Base-by-base conservation (phyloP, 2,113 vertebrate genomes). In the Furnarius figulus region DNA sequence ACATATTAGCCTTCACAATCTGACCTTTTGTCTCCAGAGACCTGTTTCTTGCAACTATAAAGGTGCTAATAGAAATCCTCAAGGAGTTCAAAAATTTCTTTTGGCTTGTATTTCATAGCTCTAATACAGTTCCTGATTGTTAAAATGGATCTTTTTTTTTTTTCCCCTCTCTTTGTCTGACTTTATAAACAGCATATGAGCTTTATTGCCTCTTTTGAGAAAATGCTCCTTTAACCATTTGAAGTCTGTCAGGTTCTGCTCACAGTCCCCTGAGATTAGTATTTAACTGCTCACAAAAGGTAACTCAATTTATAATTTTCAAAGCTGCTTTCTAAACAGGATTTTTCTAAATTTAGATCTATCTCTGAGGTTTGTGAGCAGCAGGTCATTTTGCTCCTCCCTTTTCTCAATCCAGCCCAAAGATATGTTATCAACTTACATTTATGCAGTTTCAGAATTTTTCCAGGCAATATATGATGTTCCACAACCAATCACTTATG, bases 1-100 rank as follows among this genome's bases (percentile, higher is more conserved):
- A 96, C 85, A 61, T 92, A 96, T 97, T 97, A 96, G 76, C 91
- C 87, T 96, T 96, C 93, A 88, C 58, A 96, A 72, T 88, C 75
- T 96, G 96, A 96, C 93, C 96, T 96, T 97, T 96, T 93, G 49
- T 95, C 77, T 94, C 62, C 24, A 65, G 94, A 92, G 91, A 97
- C 66, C 70, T 91, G 66, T 92, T 89, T 90, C 78, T 85, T 95
- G 59, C 53, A 72, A 92, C 55, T 66, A 62, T 59, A 86, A 92
- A 92, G 25, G 52, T 18, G 25, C 82, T 94, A 91, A 92, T 68
- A 82, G 78, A 94, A 87, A 86, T 66, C 50, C 88, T 94, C 81
- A 90, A 76, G 93, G 73, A 90, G 55, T 66, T 87, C 88, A 91
- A 50, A 86, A 78, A 93, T 95, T 86, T 87, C 35, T 81, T 96